Base-by-base conservation (phyloP, 2,113 vertebrate genomes). In the Etia nguti region DNA sequence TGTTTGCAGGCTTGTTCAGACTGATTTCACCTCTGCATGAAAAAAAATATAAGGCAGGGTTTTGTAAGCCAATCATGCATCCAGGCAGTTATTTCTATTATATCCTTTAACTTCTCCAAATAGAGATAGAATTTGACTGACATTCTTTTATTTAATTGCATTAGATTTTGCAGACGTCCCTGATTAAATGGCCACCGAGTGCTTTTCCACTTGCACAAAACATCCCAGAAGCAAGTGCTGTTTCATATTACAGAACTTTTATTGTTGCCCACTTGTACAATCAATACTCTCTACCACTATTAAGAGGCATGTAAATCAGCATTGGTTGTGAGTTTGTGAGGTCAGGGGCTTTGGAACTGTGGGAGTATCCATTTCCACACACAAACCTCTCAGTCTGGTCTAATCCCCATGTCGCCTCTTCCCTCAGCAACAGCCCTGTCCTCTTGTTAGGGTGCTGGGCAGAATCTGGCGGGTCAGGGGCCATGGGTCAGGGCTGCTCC, bases 401-500 rank as follows among this genome's bases (percentile, higher is more conserved):
- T 92, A 95, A 93, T 93, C 92, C 87, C 91, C 93, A 92, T 92
- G 94, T 92, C 80, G 77, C 85, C 90, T 89, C 60, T 88, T 85
- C 86, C 88, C 92, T 92, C 90, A 91, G 87, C 90, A 90, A 91
- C 93, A 93, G 90, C 84, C 92, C 81, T 36, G 83, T 87, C 86
- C 92, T 91, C 90, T 94, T 86, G 90, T 90, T 80, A 92, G 93
- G 90, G 83, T 88, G 87, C 79, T 83, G 91, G 89, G 91, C 90
- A 91, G 73, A 82, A 60, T 89, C 75, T 20, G 91, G 86, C 91
- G n/a, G 95, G 93, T 95, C 94, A 94, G 20, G 80, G 95, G 92
- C 90, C 88, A 92, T 36, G 87, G 95, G 92, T 96, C 92, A 92
- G 94, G 92, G 91, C 89, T 94, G 91, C 87, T 93, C 88, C 90